These are phyloP conservation scores for Pachycephus smyrnensis DNA, from an alignment of 2,888 invertebrate species.

Conservation along the genomic window DNA sequence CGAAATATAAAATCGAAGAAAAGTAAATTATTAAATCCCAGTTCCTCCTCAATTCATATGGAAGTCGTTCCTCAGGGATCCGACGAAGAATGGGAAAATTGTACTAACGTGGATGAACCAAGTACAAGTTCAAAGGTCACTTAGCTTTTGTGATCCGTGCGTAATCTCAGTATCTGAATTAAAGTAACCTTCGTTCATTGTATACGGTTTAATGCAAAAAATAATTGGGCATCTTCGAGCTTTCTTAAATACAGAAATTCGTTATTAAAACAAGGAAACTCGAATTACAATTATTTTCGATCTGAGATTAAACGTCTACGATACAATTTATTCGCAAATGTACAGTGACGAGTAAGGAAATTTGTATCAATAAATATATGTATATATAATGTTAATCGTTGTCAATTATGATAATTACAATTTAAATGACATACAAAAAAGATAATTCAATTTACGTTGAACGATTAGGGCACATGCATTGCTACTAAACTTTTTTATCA, in stretches of 20 bases:
- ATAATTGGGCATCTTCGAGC: neutral
- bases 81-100: constrained; percentile 37
- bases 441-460: constrained; percentile 31
- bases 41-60: constrained; percentile 21
- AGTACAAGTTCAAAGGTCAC: constrained; percentile 28
- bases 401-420: constrained; percentile 48
- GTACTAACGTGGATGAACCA: constrained; percentile 8
- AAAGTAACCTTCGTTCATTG: neutral
- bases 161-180: neutral
- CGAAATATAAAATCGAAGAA: constrained; percentile 22
- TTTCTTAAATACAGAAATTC: constrained; percentile 16
- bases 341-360: constrained; percentile 48
- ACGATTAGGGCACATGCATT: constrained; percentile 22
- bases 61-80: constrained; percentile 28
- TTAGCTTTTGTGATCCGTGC: neutral
- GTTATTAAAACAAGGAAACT: constrained; percentile 15
- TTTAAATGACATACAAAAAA: constrained; percentile 39
- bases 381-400: constrained; percentile 48
- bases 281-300: neutral
- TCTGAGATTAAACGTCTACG: constrained; percentile 28
- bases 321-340: constrained; percentile 52
- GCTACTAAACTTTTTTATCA: neutral
- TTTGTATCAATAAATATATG: constrained; percentile 58
- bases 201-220: neutral
- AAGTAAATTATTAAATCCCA: constrained; percentile 17